Conservation (phyloP, 2,888 invertebrate genomes). For the Syrphus vitripennis region DNA sequence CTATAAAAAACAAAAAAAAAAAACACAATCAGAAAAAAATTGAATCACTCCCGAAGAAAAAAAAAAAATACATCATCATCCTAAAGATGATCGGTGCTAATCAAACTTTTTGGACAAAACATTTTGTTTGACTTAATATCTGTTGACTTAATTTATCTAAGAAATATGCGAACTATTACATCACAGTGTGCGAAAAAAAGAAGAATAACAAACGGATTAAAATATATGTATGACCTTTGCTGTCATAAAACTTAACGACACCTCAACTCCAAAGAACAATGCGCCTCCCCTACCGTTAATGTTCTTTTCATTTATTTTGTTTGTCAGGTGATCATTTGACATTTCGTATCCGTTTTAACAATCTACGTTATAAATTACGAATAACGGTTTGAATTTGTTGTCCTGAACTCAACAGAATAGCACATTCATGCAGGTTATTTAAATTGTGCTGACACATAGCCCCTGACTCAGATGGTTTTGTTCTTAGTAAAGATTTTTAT, state of each 20-base stretch:
- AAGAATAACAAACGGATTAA: constrained; percentile 12
- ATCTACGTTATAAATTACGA: constrained; percentile 54
- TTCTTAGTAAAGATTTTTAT: background rate
- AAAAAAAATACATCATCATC: background rate
- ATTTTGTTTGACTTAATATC: background rate
- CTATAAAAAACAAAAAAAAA: constrained; percentile 4
- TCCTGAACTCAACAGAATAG: background rate
- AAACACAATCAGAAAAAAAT: background rate
- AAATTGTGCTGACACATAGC: constrained; percentile 16
- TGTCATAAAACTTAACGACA: constrained; percentile 35
- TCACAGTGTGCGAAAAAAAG: background rate
- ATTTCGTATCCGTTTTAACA: constrained; percentile 45
- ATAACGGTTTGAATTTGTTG: constrained; percentile 28
- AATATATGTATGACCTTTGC: constrained; percentile 53
- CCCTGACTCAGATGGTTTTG: constrained; percentile 3
- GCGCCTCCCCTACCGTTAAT: constrained; percentile 6
- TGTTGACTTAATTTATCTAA: constrained; percentile 23
- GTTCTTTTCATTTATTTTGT: background rate
- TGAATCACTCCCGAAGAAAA: constrained; percentile 11
- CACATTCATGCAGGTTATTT: constrained; percentile 14
- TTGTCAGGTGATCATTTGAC: constrained; percentile 37
- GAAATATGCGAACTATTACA: constrained; percentile 1
- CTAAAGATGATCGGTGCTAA: constrained; percentile 1
- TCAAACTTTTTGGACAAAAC: background rate
- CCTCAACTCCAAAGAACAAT: constrained; percentile 18